Conservation (phyloP, 2,888 invertebrate genomes). For the Dysmachus trigonus region DNA sequence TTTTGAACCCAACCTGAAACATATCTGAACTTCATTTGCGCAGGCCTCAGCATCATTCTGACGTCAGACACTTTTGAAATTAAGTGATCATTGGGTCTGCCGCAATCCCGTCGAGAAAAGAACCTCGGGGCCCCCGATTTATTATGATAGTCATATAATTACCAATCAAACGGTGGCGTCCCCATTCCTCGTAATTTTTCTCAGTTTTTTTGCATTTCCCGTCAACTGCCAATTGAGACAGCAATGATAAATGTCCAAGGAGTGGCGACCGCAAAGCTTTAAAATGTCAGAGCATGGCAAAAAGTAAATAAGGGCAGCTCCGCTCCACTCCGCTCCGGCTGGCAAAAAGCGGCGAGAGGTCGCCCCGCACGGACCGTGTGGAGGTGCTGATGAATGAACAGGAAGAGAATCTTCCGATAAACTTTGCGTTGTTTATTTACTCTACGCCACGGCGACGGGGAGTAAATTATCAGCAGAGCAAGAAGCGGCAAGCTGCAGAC, state of each 20-base stretch:
- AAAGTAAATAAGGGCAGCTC: neutral
- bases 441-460: neutral
- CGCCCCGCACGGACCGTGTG: neutral
- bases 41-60: neutral
- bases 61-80: neutral
- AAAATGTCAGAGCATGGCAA: neutral
- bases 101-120: neutral
- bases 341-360: neutral
- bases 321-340: neutral
- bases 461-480: neutral
- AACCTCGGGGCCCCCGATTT: neutral
- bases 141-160: neutral
- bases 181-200: neutral
- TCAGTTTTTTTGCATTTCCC: neutral
- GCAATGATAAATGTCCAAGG: neutral
- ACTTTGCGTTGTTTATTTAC: neutral
- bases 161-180: neutral
- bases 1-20: too few species aligned
- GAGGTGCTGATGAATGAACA: neutral
- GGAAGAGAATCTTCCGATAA: neutral
- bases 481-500: neutral
- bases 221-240: neutral
- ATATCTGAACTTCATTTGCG: neutral
- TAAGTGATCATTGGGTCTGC: neutral
- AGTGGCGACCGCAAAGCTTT: neutral